Evolutionary conservation across 2,113 vertebrate genomes (phyloP).

Genomic region (Atlantisia rogersi): DNA sequence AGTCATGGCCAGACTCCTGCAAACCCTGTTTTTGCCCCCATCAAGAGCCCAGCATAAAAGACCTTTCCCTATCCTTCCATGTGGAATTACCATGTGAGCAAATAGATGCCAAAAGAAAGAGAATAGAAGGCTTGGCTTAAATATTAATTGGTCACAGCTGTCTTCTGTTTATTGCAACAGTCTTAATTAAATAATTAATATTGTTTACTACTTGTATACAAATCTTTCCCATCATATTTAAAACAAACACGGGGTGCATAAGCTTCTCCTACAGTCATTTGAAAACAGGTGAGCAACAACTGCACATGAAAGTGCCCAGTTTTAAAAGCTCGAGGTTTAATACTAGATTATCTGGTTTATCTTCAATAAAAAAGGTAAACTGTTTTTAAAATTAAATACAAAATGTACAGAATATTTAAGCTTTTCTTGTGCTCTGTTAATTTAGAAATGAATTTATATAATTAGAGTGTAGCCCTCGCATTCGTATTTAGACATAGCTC

Average conservation of each 20-base stretch:
- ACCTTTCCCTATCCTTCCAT: accelerated
- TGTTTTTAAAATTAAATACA: background rate
- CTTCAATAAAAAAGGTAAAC: background rate
- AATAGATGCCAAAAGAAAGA: background rate
- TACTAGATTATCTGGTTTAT: background rate
- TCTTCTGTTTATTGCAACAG: background rate
- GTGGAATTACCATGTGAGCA: background rate
- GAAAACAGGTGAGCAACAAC: background rate
- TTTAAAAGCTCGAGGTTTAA: background rate
- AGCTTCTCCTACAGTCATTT: background rate
- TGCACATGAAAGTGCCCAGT: background rate
- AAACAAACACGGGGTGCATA: background rate
- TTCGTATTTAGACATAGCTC: background rate
- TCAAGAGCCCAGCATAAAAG: background rate
- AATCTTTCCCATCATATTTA: background rate
- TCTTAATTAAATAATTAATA: background rate
- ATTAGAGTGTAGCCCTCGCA: background rate
- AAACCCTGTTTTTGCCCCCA: background rate
- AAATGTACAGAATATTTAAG: background rate
- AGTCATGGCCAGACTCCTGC: background rate
- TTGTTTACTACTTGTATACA: background rate
- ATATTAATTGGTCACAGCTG: background rate
- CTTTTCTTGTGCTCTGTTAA: background rate
- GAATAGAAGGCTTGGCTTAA: background rate
- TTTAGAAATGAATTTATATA: background rate